phyloP scores from a whole-genome alignment of 2,888 invertebrate species.

The Tethea ocularis region DNA sequence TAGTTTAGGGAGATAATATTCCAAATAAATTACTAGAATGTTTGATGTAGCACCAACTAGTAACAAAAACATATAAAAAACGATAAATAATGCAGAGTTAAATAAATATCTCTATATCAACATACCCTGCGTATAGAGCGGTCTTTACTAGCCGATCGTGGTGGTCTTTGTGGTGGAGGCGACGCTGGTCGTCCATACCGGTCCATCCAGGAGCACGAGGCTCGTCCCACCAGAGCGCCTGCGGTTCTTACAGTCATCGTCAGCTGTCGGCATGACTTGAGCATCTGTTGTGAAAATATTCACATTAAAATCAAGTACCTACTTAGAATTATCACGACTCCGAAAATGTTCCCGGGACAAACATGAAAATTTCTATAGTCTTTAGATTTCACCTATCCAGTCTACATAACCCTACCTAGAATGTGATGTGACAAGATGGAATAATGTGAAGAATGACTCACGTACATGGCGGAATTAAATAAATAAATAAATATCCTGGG shows the following conservation, averaged over 20 bases:
- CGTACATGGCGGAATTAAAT: too few relatives aligned
- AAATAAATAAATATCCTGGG: too few relatives aligned
- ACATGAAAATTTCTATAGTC: too few relatives aligned
- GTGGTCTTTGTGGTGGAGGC: constrained; percentile 82
- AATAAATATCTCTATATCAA: constrained; percentile 8
- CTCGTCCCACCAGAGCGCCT: constrained; percentile 89
- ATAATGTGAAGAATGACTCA: too few relatives aligned
- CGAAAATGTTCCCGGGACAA: too few relatives aligned
- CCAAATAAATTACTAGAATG: constrained; percentile 10
- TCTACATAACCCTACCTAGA: too few relatives aligned
- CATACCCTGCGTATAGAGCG: constrained; percentile 86
- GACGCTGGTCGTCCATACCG: constrained; percentile 95
- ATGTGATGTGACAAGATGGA: too few relatives aligned
- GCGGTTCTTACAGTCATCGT: constrained; percentile 95
- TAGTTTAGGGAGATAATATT: constrained; percentile 33
- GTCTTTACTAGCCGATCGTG: constrained; percentile 84
- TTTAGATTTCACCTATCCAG: too few relatives aligned
- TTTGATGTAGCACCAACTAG: constrained; percentile 4
- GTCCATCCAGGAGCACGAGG: constrained; percentile 98
- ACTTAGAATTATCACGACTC: too few relatives aligned
- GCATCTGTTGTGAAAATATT: constrained; percentile 85
- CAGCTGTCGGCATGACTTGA: constrained; percentile 93
- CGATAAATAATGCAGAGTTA: too few relatives aligned
- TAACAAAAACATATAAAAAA: too few relatives aligned
- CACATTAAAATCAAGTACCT: background rate